Evolutionary conservation across 2,888 invertebrate genomes (phyloP).

Genomic region (Stenodema calcarata): DNA sequence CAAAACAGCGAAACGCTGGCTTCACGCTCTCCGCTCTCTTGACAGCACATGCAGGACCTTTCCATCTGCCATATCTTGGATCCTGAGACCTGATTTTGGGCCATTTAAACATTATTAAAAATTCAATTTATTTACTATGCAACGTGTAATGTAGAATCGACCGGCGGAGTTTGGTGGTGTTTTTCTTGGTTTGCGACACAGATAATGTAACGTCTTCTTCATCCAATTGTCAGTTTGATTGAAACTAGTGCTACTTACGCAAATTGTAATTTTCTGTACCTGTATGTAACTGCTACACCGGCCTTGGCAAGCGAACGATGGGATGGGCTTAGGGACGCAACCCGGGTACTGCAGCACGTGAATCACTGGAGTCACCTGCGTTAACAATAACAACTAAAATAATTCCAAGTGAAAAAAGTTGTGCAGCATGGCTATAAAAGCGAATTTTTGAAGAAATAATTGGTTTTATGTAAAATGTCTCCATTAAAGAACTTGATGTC

Average conservation of each 20-base stretch:
- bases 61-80: conserved; percentile 97
- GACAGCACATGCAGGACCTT: conserved; percentile 93
- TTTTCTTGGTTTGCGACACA: too few relatives aligned
- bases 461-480: too few relatives aligned
- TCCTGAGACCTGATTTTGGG: conserved; percentile 78
- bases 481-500: too few relatives aligned
- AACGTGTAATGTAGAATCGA: too few relatives aligned
- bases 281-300: conserved; percentile 91
- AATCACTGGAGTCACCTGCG: conserved; percentile 89
- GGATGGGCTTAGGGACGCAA: conserved; percentile 90
- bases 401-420: too few relatives aligned
- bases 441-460: too few relatives aligned
- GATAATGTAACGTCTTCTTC: too few relatives aligned
- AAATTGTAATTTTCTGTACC: conserved; percentile 63
- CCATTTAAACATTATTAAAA: neutral
- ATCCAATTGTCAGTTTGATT: too few relatives aligned
- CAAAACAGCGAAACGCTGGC: conserved; percentile 87
- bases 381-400: conserved; percentile 60
- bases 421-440: too few relatives aligned
- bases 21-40: conserved; percentile 90
- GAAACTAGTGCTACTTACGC: too few relatives aligned
- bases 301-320: conserved; percentile 91
- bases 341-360: conserved; percentile 90
- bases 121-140: too few relatives aligned
- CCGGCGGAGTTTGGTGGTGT: too few relatives aligned